These are phyloP conservation scores for Holotrichia oblita DNA, from an alignment of 1,140 invertebrate species.

Conservation along the genomic window DNA sequence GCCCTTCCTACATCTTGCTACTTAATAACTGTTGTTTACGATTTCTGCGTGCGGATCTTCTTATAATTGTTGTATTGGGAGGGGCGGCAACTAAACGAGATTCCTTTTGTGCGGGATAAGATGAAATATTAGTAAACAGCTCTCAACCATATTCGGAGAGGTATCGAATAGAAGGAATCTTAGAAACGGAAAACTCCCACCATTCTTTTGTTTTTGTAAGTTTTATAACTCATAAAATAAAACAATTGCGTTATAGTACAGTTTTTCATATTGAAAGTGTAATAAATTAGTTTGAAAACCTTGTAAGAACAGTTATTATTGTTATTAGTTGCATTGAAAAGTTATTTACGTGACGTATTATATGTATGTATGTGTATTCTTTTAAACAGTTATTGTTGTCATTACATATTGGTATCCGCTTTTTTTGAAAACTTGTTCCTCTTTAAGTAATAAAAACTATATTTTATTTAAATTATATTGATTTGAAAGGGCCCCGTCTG, in stretches of 20 bases:
- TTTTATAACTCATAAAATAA: not conserved
- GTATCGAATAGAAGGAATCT: not conserved
- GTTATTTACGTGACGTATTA: not conserved
- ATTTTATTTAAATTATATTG: too few relatives aligned
- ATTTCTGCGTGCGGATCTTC: not conserved
- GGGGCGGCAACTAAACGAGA: not conserved
- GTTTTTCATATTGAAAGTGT: too few relatives aligned
- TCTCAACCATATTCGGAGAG: not conserved
- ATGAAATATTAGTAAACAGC: not conserved
- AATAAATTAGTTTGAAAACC: not conserved
- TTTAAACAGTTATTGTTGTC: too few relatives aligned
- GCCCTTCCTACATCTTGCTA: not conserved
- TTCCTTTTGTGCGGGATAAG: not conserved
- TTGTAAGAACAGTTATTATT: not conserved
- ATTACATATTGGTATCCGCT: too few relatives aligned
- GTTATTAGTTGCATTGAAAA: slow-evolving; percentile 19
- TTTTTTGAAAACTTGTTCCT: too few relatives aligned
- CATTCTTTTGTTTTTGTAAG: not conserved
- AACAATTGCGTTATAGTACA: too few relatives aligned
- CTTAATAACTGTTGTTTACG: not conserved
- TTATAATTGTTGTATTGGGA: not conserved
- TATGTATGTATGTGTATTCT: not conserved
- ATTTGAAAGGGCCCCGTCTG: too few relatives aligned
- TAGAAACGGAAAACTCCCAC: too few relatives aligned
- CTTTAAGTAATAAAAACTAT: too few relatives aligned